Evolutionary conservation across 2,113 vertebrate genomes (phyloP), one percentile per base, ranked within the genome.

Genomic region (Dicerorhinus sumatrensis): DNA sequence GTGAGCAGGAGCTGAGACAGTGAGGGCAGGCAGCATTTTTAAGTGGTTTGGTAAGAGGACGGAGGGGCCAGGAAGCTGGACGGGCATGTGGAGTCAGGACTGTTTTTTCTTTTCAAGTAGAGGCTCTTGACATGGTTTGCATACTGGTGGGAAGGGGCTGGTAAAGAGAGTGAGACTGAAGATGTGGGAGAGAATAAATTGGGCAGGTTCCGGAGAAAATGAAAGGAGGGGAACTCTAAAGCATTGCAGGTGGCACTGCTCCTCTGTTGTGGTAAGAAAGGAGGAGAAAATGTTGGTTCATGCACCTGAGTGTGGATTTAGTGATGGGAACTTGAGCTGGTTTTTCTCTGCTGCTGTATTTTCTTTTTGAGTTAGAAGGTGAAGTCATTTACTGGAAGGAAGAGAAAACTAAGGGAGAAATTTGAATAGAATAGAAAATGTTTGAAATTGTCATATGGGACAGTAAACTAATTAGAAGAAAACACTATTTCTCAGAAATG

Each of bases 351-450:
- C 31, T 77, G 10, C 23, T 62, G 0, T 62, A 14, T 85, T 84
- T 94, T 97, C 62, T 79, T 27, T 73, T 69, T 85, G 65, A 79
- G 77, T 87, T 82, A 87, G 75, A 86, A 76, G 3, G 5, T 31
- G 2, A 83, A 69, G 14, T 48, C 11, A 81, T 90, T 95, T 85
- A 73, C 48, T 70, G 6, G 25, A 70, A 84, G 65, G 73, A 80
- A 89, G 42, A 46, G 29, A 27, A 65, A 63, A 91, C 5, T 75
- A 82, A 90, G 27, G 39, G 46, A 69, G 67, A 91, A 88, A 95
- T 80, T 75, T 65, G 58, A 91, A 67, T 70, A 88, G 36, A 69
- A 54, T 65, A 69, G 90, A 77, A 92, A 46, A 54, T 65, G 27
- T 39, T 75, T 79, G 27, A 73, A 25, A 14, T 73, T 88, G 23